Evolutionary conservation across 2,888 invertebrate species (phyloP).

Genomic region (Xylota sylvarum): DNA sequence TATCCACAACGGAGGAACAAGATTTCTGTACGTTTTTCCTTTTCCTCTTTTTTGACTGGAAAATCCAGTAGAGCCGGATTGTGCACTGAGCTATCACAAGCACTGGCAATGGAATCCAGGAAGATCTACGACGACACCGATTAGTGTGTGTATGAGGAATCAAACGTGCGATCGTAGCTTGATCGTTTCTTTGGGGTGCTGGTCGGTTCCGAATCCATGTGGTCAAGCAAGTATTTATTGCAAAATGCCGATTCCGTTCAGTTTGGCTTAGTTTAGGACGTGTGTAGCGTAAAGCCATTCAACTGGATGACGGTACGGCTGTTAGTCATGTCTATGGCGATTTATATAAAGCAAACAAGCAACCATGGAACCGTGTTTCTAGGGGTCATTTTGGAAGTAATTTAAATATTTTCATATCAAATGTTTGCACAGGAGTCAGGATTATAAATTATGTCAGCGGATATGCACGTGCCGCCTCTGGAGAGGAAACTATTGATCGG

Average conservation of each 20-base stretch:
- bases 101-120: slow-evolving; percentile 61
- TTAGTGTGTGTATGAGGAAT: slow-evolving; percentile 57
- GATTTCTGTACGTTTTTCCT: slow-evolving; percentile 1
- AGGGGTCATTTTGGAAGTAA: slow-evolving; percentile 8
- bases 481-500: slow-evolving; percentile 13
- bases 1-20: slow-evolving; percentile 26
- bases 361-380: slow-evolving; percentile 12
- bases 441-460: slow-evolving; percentile 28
- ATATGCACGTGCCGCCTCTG: slow-evolving; percentile 9
- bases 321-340: neutral
- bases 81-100: slow-evolving; percentile 23
- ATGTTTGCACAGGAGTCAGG: slow-evolving; percentile 54
- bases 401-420: slow-evolving; percentile 58
- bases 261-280: slow-evolving; percentile 40
- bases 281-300: slow-evolving; percentile 9
- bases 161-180: slow-evolving; percentile 27
- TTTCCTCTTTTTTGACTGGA: slow-evolving; percentile 35
- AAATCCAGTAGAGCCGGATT: slow-evolving; percentile 73
- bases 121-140: slow-evolving; percentile 71
- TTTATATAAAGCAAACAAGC: slow-evolving; percentile 36
- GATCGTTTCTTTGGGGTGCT: neutral
- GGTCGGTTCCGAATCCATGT: slow-evolving; percentile 38
- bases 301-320: neutral
- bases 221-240: slow-evolving; percentile 67
- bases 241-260: slow-evolving; percentile 57